Conservation (phyloP, 1,140 invertebrate species). For the Drosophila kurseongensis region DNA sequence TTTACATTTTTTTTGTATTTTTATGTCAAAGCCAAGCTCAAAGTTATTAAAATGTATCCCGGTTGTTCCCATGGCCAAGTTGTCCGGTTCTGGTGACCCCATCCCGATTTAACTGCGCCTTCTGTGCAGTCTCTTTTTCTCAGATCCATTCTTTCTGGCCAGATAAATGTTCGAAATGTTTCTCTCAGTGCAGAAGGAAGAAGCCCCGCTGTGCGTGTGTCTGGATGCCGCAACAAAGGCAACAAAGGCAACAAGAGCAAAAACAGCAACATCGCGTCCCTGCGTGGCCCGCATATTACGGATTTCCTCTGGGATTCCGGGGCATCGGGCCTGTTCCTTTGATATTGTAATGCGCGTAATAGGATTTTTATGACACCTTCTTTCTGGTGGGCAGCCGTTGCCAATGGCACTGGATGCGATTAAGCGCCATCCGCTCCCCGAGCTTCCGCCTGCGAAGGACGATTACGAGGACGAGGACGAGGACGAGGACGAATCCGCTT, state of each 20-base stretch:
- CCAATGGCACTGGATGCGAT: slow-evolving; percentile 34
- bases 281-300: slow-evolving; percentile 51
- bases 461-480: no score
- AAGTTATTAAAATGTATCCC: no score
- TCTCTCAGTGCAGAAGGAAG: slow-evolving; percentile 7
- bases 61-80: no score
- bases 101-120: no score
- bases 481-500: slow-evolving; percentile 40
- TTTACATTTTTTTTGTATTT: no score
- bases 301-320: slow-evolving; percentile 66
- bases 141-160: no score
- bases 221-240: not conserved
- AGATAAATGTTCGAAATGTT: not conserved
- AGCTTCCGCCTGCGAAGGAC: not conserved
- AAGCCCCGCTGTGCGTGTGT: slow-evolving; percentile 3
- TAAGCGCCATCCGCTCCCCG: slow-evolving; percentile 20
- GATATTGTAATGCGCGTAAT: slow-evolving; percentile 81
- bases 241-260: not conserved
- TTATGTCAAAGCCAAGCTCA: no score
- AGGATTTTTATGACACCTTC: slow-evolving; percentile 78
- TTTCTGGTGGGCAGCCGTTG: slow-evolving; percentile 49
- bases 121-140: no score
- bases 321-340: slow-evolving; percentile 58
- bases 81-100: no score
- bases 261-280: slow-evolving; percentile 26